phyloP scores from a whole-genome alignment of 35 echinoderm and acorn worm species.

The Ophiothrix spiculata region DNA sequence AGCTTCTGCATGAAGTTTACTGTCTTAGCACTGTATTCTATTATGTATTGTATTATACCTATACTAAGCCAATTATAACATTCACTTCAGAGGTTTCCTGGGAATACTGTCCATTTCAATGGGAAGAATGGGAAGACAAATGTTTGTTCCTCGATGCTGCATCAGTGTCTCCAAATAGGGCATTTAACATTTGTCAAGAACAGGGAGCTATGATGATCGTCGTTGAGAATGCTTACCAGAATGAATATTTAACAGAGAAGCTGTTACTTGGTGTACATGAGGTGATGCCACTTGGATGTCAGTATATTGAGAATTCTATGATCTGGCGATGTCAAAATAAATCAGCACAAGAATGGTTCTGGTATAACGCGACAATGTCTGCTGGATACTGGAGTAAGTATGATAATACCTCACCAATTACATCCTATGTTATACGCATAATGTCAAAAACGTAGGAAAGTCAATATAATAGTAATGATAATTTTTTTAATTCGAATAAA shows the following conservation, averaged over 20 bases:
- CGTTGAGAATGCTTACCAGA: neutral
- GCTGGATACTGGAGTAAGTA: neutral
- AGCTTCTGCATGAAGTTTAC: too few species aligned
- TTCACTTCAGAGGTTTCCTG: too few species aligned
- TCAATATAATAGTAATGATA: too few species aligned
- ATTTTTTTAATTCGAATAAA: too few species aligned
- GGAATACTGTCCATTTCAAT: neutral
- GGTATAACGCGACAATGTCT: neutral
- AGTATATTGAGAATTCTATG: neutral
- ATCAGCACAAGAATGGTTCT: neutral
- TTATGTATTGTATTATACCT: too few species aligned
- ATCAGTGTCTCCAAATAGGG: neutral
- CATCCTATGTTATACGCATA: too few species aligned
- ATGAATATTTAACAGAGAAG: neutral
- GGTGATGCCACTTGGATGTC: neutral
- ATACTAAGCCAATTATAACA: too few species aligned
- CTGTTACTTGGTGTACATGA: neutral
- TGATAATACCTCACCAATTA: too few species aligned
- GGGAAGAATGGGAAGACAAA: neutral
- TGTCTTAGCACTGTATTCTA: too few species aligned
- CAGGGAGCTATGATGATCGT: neutral
- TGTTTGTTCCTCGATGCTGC: neutral
- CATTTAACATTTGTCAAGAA: neutral
- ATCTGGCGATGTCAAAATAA: neutral
- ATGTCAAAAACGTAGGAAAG: too few species aligned